Evolutionary conservation across 2,797 vertebrate genomes (phyloP), one percentile per base, ranked within the genome.

Genomic region (Emydoidea blandingii): DNA sequence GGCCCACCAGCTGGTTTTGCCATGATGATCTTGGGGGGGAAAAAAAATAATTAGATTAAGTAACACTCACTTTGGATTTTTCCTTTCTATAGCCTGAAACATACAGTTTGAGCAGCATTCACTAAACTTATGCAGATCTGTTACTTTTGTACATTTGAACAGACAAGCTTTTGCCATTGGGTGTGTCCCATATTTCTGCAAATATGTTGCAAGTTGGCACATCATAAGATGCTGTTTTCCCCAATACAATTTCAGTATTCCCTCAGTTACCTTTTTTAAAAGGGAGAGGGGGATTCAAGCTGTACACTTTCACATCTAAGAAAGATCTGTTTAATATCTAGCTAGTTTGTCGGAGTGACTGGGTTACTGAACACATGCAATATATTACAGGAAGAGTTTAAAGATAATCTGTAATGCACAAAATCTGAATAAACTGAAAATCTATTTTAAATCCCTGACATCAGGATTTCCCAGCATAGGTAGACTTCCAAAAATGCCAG

Each of bases 1-100:
- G 99, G 99, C 85, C 99, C 99, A 85, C 99, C 99, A 94, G 99
- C 98, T 95, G 99, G 98, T 98, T 98, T 99, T 92, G 99, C 99
- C 99, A 99, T 99, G 95, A 99, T 99, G 93, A 99, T 99, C 99
- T 99, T 96, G 65, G 92, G 65, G 92, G 7, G 27, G 79, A 94
- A 91, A n/a, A n/a, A n/a, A 14, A 1, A 86, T 82, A 93, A 95
- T 25, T 23, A 21, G 19, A 21, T 93, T 59, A 92, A 3, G 2
- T 12, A 3, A 41, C 3, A 25, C 93, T 80, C 93, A 49, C 81
- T 81, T 80, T 47, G 74, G 31, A 37, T 44, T 81, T 1, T 1
- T n/a, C 50, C 29, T 15, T 62, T 31, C 59, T 62, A 34, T 3
- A 31, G 5, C 10, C 54, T 59, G 14, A 10, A 6, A 1, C 25